These are phyloP conservation scores for Suricata suricatta DNA, from an alignment of 2,113 vertebrate genomes.

Conservation along the genomic window DNA sequence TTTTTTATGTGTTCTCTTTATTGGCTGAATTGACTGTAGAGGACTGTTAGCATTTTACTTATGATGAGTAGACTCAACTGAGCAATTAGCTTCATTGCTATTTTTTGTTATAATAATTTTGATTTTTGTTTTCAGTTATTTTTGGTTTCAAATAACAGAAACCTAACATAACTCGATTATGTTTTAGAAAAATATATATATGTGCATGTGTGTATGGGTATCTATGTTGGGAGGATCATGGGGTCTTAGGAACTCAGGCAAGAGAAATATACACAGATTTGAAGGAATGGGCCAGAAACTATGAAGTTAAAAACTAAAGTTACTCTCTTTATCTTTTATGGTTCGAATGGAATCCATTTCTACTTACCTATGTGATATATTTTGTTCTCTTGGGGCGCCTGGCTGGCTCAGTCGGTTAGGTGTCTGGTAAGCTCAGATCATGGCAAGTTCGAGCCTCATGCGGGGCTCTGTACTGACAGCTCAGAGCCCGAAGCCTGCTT, in stretches of 20 bases:
- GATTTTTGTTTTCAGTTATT: not conserved
- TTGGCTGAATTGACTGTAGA: not conserved
- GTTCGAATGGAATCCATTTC: not conserved
- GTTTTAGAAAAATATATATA: not conserved
- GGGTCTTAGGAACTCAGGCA: not conserved
- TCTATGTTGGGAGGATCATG: not conserved
- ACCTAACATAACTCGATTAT: not conserved
- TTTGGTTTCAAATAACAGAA: not conserved
- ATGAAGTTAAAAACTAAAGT: not conserved
- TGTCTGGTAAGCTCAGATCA: too few species aligned
- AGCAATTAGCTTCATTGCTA: not conserved
- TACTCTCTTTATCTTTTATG: not conserved
- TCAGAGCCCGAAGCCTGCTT: too few species aligned
- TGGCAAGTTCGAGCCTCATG: too few species aligned
- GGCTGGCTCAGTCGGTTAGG: too few species aligned
- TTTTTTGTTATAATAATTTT: not conserved
- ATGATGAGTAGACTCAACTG: rapidly evolving
- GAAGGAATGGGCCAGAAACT: not conserved
- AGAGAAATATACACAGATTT: not conserved
- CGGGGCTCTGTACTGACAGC: too few species aligned
- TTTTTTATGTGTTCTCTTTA: not conserved
- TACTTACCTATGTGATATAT: not conserved
- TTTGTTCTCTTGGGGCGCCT: not conserved
- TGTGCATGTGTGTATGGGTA: not conserved
- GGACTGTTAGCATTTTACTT: not conserved